phyloP scores from a whole-genome alignment of 2,797 vertebrate species.

The Characodon lateralis region DNA sequence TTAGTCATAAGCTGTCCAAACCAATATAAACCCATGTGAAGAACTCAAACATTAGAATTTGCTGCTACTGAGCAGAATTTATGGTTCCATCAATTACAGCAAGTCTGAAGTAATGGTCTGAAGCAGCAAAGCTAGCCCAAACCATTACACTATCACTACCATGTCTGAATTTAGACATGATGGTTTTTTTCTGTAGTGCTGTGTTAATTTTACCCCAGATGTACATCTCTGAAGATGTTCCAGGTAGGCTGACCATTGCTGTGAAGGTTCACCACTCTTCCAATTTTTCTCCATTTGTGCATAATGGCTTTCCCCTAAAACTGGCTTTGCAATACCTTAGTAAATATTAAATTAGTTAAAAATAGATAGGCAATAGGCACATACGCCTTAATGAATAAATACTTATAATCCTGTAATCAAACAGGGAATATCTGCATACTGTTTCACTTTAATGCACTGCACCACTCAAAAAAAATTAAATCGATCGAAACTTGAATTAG shows the following conservation, averaged over 20 bases:
- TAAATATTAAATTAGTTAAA: neutral
- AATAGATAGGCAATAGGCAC: too few relatives aligned
- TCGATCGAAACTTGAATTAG: neutral
- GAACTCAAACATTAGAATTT: neutral
- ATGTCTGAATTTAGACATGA: neutral
- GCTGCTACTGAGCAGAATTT: neutral
- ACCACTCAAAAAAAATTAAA: neutral
- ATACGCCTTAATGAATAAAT: neutral
- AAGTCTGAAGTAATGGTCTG: too few relatives aligned
- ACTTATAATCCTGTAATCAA: neutral
- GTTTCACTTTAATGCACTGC: neutral
- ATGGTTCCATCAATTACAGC: too few relatives aligned
- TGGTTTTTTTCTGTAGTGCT: neutral
- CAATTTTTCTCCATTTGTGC: neutral
- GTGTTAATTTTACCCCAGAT: neutral
- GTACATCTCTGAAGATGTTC: neutral
- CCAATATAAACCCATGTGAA: neutral
- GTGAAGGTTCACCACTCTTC: neutral
- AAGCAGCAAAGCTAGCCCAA: neutral
- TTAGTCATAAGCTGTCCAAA: neutral
- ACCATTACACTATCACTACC: neutral
- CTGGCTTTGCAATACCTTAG: neutral
- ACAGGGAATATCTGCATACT: neutral
- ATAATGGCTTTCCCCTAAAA: neutral
- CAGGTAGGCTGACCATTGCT: neutral